Base-by-base conservation (phyloP, 2,888 invertebrate species). In the Megamerina dolium region DNA sequence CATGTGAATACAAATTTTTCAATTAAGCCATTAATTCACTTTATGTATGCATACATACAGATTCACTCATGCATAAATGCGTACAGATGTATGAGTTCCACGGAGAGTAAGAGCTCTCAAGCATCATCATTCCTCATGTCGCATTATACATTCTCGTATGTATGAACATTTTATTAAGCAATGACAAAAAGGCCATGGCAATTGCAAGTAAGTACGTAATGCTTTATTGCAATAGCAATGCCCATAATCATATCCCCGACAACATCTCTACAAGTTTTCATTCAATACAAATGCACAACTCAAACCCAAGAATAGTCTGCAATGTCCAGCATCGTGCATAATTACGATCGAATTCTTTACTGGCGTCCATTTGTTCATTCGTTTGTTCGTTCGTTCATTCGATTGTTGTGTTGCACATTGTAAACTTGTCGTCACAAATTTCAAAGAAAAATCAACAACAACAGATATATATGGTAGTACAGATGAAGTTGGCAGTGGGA, bases 21-120 rank as follows among this genome's bases (percentile, higher is more conserved):
- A 66, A 66, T 66, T 65, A 67, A 66, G 63, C 63, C 60, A 64
- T 67, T 67, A 63, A 66, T 64, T 66, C 62, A 59, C 51, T 64
- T 49, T 52, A 57, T 51, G 54, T n/a, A n/a, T n/a, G n/a, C n/a
- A n/a, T n/a, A 18, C 36, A 32, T 27, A 43, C 45, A 52, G 41
- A 47, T 35, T 35, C 31, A 37, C 34, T 45, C 45, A 42, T 45
- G 43, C 17, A 30, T 38, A 44, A 13, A 35, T 23, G 31, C 33
- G 36, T 17, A 43, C 41, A 45, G 42, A 36, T 41, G 43, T 26
- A 13, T 39, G n/a, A n/a, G n/a, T n/a, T n/a, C n/a, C n/a, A n/a
- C n/a, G n/a, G n/a, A n/a, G n/a, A n/a, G n/a, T n/a, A n/a, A n/a
- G n/a, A n/a, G n/a, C n/a, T n/a, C 23, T 49, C 14, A 36, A 31